phyloP scores from a whole-genome alignment of 2,797 vertebrate genomes.

The Sebastes kiyomatsui region DNA sequence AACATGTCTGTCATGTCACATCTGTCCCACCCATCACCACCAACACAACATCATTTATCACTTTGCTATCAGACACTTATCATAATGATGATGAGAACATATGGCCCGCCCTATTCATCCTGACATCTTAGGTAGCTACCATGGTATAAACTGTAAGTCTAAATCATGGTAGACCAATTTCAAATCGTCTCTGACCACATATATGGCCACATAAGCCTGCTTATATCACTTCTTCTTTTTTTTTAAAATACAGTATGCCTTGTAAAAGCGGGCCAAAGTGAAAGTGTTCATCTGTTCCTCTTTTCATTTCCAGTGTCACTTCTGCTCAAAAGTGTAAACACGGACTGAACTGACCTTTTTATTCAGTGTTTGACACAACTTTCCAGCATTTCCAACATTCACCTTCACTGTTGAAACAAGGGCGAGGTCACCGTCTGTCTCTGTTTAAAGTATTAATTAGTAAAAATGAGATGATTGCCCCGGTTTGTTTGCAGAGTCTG shows the following conservation, averaged over 20 bases:
- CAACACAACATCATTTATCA: too few relatives aligned
- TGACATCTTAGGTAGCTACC: background rate
- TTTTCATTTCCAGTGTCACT: background rate
- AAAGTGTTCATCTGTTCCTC: background rate
- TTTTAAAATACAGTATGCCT: background rate
- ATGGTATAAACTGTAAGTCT: background rate
- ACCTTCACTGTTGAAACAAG: background rate
- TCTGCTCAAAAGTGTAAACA: background rate
- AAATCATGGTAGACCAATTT: background rate
- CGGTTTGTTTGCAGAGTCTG: background rate
- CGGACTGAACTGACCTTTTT: background rate
- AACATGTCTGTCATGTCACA: too few relatives aligned
- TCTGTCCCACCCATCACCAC: too few relatives aligned
- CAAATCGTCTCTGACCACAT: background rate
- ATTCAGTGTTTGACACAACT: background rate
- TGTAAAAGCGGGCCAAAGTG: background rate
- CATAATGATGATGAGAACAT: too few relatives aligned
- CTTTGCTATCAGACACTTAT: too few relatives aligned
- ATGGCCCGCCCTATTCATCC: too few relatives aligned
- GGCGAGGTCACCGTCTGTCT: background rate
- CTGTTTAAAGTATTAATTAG: background rate
- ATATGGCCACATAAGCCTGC: background rate
- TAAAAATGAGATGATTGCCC: background rate
- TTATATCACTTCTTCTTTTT: background rate
- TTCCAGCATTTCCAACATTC: background rate